A percentile compares a stretch with the other conserved stretches of the same genome.
These are phyloP conservation scores for Therioaphis trifolii DNA, from an alignment of 2,888 invertebrate genomes.

Conservation along the genomic window DNA sequence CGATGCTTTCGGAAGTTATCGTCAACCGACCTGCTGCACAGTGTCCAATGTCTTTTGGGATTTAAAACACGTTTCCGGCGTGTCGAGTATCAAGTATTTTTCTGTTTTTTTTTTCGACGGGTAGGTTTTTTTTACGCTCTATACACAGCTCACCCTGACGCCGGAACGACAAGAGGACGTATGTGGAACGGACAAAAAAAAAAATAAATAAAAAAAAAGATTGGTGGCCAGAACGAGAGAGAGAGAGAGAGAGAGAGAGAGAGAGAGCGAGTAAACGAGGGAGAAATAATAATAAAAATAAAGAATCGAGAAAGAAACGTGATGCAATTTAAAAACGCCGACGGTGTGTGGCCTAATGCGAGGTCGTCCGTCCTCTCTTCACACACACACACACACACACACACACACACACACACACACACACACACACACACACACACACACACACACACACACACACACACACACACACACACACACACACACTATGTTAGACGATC, in stretches of 20 bases:
- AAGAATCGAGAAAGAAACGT: conserved; percentile 38
- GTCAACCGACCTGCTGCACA: not conserved
- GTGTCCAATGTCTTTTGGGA: conserved; percentile 25
- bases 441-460: not conserved
- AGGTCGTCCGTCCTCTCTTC: not conserved
- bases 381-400: not conserved
- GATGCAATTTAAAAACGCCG: conserved; percentile 53
- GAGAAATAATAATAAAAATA: conserved; percentile 42
- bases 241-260: not conserved
- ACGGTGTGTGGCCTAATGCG: conserved; percentile 40
- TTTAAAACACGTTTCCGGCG: conserved; percentile 39
- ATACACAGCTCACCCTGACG: too few relatives aligned
- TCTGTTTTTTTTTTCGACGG: not conserved
- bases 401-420: not conserved
- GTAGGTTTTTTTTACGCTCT: not conserved
- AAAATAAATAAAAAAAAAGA: not conserved
- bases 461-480: not conserved
- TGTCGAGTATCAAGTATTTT: conserved; percentile 34
- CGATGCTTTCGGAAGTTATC: conserved; percentile 37
- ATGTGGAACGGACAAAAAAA: not conserved
- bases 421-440: not conserved
- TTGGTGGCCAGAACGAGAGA: not conserved
- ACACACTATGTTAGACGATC: conserved; percentile 2
- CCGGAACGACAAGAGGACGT: too few relatives aligned
- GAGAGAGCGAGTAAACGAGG: too few relatives aligned